These are phyloP conservation scores for Adelphocoris suturalis DNA, from an alignment of 2,888 invertebrate genomes.

Conservation along the genomic window DNA sequence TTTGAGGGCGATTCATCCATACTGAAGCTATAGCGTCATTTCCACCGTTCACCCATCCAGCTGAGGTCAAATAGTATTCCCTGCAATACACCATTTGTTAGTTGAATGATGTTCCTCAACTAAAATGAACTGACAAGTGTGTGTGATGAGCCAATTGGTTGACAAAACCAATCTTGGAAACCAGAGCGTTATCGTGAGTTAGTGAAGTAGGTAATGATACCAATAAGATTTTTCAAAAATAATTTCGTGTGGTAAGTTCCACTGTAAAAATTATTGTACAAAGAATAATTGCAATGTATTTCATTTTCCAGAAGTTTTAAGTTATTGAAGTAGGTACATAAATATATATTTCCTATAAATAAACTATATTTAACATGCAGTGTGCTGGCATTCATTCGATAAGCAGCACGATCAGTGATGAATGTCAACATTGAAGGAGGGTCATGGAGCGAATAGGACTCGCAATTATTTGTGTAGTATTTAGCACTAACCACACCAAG, in stretches of 20 bases:
- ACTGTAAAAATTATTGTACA: no score
- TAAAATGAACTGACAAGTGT: background rate
- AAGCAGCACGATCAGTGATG: slow-evolving; percentile 10
- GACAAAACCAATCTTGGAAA: background rate
- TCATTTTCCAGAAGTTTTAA: no score
- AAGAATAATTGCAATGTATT: no score
- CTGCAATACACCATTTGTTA: slow-evolving; percentile 79
- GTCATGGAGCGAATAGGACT: background rate
- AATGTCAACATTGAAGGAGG: slow-evolving; percentile 29
- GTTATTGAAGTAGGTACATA: no score
- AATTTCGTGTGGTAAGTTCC: no score
- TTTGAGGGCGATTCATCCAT: slow-evolving; percentile 96
- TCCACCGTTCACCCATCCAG: slow-evolving; percentile 91
- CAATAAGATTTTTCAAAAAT: background rate
- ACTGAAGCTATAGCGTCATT: slow-evolving; percentile 90
- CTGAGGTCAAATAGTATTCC: slow-evolving; percentile 95
- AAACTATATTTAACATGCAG: slow-evolving; percentile 21
- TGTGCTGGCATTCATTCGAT: slow-evolving; percentile 43
- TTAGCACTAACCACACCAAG: slow-evolving; percentile 18
- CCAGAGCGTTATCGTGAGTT: background rate
- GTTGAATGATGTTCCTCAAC: background rate
- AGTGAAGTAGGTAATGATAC: background rate
- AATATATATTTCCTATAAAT: background rate
- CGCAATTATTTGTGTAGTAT: background rate
- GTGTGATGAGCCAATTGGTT: background rate